Evolutionary conservation across 1,140 invertebrate genomes (phyloP).

Genomic region (Trichonephila inaurata): DNA sequence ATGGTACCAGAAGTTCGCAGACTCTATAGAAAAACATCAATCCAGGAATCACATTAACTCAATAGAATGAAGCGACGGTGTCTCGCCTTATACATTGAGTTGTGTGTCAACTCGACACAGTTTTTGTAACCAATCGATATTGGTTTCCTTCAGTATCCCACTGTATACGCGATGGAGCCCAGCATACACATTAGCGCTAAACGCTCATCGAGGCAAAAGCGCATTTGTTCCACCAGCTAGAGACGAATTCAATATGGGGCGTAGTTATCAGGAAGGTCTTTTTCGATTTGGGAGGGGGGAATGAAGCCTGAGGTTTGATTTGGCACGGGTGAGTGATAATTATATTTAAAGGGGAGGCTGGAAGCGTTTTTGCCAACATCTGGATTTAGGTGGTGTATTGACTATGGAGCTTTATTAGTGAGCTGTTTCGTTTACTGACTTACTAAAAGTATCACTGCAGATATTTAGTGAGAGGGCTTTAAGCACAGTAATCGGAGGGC

Average conservation of each 20-base stretch:
- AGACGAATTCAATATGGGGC: constrained; percentile 62
- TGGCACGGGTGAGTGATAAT: constrained; percentile 18
- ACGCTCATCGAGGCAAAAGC: constrained; percentile 49
- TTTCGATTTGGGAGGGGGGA: constrained; percentile 25
- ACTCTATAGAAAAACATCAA: constrained; percentile 20
- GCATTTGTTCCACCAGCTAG: constrained; percentile 46
- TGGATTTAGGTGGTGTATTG: neutral
- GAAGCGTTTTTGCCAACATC: neutral
- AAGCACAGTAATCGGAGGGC: neutral
- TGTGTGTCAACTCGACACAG: constrained; percentile 48
- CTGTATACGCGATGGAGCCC: neutral
- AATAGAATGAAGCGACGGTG: neutral
- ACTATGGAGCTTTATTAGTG: neutral
- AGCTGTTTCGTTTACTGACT: neutral
- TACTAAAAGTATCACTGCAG: neutral
- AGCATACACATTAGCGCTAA: constrained; percentile 43
- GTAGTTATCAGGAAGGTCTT: neutral
- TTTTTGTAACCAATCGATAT: constrained; percentile 51
- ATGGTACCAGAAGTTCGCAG: neutral
- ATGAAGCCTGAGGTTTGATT: constrained; percentile 22
- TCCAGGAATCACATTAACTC: constrained; percentile 3
- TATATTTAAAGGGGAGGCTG: constrained; percentile 18
- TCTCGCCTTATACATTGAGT: neutral
- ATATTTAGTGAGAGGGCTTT: neutral
- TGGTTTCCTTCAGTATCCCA: constrained; percentile 7